A percentile compares a stretch with the other conserved stretches of the same genome.
Conservation (phyloP, 2,888 invertebrate genomes). For the Lysandra bellargus region DNA sequence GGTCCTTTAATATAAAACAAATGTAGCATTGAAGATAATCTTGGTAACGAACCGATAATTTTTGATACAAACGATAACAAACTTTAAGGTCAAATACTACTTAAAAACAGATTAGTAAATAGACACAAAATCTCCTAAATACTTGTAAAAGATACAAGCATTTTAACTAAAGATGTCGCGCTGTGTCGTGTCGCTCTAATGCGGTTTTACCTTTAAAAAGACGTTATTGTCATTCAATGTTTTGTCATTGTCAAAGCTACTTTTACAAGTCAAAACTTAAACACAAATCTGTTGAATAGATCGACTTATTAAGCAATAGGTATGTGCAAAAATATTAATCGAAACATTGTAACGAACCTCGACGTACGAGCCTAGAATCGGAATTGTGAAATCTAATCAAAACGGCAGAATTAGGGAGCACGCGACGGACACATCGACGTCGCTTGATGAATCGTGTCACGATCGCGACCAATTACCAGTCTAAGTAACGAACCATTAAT, state of each 20-base stretch:
- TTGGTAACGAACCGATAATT: neutral
- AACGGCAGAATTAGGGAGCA: neutral
- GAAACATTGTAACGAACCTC: neutral
- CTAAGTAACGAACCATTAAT: slow-evolving; percentile 30
- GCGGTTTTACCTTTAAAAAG: too few relatives aligned
- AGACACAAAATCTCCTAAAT: neutral
- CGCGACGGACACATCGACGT: neutral
- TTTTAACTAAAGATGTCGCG: too few relatives aligned
- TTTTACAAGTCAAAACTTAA: too few relatives aligned
- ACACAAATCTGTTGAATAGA: too few relatives aligned
- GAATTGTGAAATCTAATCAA: neutral
- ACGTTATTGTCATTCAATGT: too few relatives aligned
- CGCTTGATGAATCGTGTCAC: slow-evolving; percentile 35
- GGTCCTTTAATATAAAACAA: slow-evolving; percentile 14
- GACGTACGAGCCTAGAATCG: neutral
- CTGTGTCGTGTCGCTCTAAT: too few relatives aligned
- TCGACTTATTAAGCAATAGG: neutral
- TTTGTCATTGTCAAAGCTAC: too few relatives aligned
- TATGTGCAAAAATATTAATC: neutral
- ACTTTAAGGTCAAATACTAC: neutral
- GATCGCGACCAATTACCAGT: slow-evolving; percentile 35
- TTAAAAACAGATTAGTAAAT: neutral
- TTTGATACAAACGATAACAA: neutral
- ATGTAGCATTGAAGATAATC: slow-evolving; percentile 11
- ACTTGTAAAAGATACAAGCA: too few relatives aligned